Evolutionary conservation across 1,140 invertebrate genomes (phyloP).

Genomic region (Eriosoma lanigerum): DNA sequence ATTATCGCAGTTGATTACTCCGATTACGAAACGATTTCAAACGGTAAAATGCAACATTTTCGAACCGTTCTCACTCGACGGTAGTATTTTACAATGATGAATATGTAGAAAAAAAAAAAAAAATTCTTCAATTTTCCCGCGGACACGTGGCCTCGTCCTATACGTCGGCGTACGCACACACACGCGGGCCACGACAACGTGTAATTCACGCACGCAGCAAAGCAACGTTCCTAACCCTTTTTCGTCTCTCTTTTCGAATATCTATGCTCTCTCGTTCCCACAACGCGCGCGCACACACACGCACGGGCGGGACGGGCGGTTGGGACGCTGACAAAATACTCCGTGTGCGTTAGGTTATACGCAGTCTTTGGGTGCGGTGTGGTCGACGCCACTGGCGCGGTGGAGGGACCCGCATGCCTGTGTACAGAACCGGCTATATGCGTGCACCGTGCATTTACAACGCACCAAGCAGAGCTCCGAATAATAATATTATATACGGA

Average conservation of each 20-base stretch:
- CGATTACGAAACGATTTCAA: too few species aligned
- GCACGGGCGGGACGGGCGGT: slow-evolving; percentile 14
- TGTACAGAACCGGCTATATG: slow-evolving; percentile 16
- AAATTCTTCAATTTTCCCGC: background rate
- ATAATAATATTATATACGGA: slow-evolving; percentile 11
- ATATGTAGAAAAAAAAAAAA: too few species aligned
- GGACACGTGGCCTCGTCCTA: slow-evolving; percentile 30
- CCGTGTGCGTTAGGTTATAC: background rate
- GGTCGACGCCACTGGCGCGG: slow-evolving; percentile 14
- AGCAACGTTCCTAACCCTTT: slow-evolving; percentile 29
- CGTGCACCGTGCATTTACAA: background rate
- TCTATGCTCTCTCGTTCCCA: background rate
- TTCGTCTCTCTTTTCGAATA: background rate
- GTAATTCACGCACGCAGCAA: background rate
- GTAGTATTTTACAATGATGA: too few species aligned
- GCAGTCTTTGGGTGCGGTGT: background rate
- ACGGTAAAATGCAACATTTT: too few species aligned
- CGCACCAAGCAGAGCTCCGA: too few species aligned
- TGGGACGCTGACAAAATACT: slow-evolving; percentile 49
- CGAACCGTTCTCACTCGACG: too few species aligned
- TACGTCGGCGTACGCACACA: background rate
- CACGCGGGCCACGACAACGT: background rate
- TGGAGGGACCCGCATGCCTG: slow-evolving; percentile 36
- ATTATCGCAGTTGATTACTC: too few species aligned
- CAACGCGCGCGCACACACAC: background rate